phyloP scores from a whole-genome alignment of 2,888 invertebrate genomes.

The Pocota personata region DNA sequence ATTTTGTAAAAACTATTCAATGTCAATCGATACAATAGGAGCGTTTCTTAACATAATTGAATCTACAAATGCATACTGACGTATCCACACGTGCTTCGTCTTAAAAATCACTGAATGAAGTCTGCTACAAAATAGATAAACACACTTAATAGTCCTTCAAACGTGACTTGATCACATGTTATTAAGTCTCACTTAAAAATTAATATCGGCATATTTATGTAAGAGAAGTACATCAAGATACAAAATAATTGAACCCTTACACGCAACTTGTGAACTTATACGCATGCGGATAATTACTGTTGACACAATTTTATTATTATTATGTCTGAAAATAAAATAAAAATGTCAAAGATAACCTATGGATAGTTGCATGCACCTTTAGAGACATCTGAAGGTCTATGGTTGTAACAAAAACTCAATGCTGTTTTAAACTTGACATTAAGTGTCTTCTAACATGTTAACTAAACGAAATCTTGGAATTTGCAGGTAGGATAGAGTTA shows the following conservation, averaged over 20 bases:
- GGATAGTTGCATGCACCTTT: neutral
- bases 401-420: neutral
- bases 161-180: constrained; percentile 18
- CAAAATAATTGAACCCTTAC: constrained; percentile 13
- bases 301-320: constrained; percentile 9
- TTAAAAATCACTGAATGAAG: neutral
- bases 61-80: neutral
- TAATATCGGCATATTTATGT: neutral
- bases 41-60: neutral
- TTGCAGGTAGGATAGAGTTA: neutral
- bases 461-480: neutral
- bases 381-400: neutral
- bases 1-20: no score
- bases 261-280: constrained; percentile 31
- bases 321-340: neutral
- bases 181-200: neutral
- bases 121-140: neutral
- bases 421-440: neutral
- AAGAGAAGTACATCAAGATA: neutral
- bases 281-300: constrained; percentile 20
- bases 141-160: neutral
- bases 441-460: neutral
- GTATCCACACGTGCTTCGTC: constrained; percentile 13
- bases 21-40: neutral
- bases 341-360: neutral